Conservation (phyloP, 2,797 vertebrate genomes). For the Cirrhinus molitorella region DNA sequence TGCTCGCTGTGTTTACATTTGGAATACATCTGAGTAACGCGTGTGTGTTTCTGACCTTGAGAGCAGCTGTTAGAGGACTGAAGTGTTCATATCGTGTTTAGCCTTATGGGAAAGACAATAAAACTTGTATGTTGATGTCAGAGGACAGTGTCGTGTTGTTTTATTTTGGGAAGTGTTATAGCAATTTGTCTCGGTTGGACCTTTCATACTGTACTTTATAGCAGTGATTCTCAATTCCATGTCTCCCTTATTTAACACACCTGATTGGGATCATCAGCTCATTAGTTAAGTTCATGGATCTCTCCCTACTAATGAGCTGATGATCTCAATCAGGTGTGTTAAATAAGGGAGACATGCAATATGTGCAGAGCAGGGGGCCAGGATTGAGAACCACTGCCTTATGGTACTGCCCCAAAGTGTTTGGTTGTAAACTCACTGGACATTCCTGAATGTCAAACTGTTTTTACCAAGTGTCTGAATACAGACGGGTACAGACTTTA, state of each 20-base stretch:
- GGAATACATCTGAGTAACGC: not conserved
- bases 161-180: not conserved
- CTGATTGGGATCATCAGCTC: too few species aligned
- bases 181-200: not conserved
- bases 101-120: not conserved
- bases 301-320: too few species aligned
- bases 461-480: not conserved
- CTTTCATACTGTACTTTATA: too few species aligned
- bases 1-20: conserved; percentile 23
- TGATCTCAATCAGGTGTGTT: too few species aligned
- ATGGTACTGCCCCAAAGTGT: not conserved
- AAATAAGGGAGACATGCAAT: too few species aligned
- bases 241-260: too few species aligned
- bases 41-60: conserved; percentile 25
- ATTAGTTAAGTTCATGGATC: too few species aligned
- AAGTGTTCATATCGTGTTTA: conserved; percentile 17
- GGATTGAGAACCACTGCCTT: not conserved
- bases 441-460: not conserved
- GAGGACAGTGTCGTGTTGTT: not conserved
- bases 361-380: too few species aligned
- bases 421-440: not conserved
- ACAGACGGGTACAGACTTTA: not conserved
- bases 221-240: too few species aligned
- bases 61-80: not conserved
- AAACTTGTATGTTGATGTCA: not conserved